phyloP scores from a whole-genome alignment of 1,140 invertebrate species.

The Drosophila sp. region DNA sequence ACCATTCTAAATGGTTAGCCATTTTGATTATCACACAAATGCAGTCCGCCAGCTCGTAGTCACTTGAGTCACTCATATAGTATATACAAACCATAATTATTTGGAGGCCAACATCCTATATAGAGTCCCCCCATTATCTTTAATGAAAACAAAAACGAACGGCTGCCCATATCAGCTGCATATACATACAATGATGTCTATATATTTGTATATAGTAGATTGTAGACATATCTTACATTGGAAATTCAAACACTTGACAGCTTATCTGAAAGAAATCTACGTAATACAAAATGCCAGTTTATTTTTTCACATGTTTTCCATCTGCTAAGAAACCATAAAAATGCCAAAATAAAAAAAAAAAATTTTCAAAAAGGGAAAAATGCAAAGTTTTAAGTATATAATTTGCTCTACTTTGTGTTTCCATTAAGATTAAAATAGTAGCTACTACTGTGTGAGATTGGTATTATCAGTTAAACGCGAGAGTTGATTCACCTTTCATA shows the following conservation, averaged over 20 bases:
- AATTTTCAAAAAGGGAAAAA: background rate
- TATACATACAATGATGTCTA: background rate
- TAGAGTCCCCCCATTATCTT: slow-evolving; percentile 3
- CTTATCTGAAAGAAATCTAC: background rate
- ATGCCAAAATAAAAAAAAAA: background rate
- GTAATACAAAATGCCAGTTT: background rate
- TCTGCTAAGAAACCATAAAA: background rate
- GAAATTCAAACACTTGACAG: background rate
- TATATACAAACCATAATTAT: slow-evolving; percentile 6
- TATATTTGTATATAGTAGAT: background rate
- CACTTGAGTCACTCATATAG: background rate
- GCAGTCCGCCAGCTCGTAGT: no score
- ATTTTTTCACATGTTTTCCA: background rate
- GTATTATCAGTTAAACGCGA: slow-evolving; percentile 1
- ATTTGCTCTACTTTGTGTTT: background rate
- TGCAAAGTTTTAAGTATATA: background rate
- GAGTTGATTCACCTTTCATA: slow-evolving; percentile 5
- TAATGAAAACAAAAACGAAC: slow-evolving; percentile 1
- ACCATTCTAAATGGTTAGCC: background rate
- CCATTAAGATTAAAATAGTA: background rate
- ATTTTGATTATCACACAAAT: background rate
- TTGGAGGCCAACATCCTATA: slow-evolving; percentile 12
- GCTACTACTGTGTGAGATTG: background rate
- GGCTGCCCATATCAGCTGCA: background rate
- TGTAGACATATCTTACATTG: background rate